Evolutionary conservation across 1,140 invertebrate species (phyloP).

Genomic region (Apolygus lucorum): DNA sequence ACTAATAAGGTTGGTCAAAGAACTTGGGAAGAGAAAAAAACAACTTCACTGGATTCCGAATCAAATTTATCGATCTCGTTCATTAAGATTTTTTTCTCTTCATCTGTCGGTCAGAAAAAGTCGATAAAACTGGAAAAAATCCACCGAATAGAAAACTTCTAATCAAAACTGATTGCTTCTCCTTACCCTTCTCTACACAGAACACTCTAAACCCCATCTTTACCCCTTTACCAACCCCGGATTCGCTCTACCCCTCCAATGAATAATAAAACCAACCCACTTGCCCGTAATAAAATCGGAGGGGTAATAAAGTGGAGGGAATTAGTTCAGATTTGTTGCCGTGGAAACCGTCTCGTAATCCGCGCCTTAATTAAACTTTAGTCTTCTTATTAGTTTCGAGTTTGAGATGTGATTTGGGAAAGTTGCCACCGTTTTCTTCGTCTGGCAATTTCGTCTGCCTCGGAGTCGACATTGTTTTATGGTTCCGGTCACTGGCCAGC

Average conservation of each 20-base stretch:
- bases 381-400: slow-evolving; percentile 16
- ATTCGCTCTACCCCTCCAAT: not conserved
- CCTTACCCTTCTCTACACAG: not conserved
- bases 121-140: too few relatives aligned
- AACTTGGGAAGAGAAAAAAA: too few relatives aligned
- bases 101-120: too few relatives aligned
- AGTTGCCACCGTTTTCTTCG: slow-evolving; percentile 2
- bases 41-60: too few relatives aligned
- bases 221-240: too few relatives aligned
- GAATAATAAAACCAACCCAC: not conserved
- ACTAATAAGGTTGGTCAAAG: too few relatives aligned
- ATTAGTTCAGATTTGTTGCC: slow-evolving; percentile 11
- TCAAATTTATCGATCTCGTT: too few relatives aligned
- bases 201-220: not conserved
- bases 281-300: not conserved
- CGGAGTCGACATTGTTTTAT: not conserved
- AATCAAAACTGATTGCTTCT: not conserved
- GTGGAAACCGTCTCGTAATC: slow-evolving; percentile 12
- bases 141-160: not conserved
- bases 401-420: slow-evolving; percentile 8
- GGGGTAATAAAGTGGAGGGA: slow-evolving; percentile 7
- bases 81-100: too few relatives aligned
- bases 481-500: not conserved
- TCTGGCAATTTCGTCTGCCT: not conserved
- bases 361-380: slow-evolving; percentile 7